phyloP scores from a whole-genome alignment of 2,113 vertebrate species.

The Callocephalon fimbriatum region DNA sequence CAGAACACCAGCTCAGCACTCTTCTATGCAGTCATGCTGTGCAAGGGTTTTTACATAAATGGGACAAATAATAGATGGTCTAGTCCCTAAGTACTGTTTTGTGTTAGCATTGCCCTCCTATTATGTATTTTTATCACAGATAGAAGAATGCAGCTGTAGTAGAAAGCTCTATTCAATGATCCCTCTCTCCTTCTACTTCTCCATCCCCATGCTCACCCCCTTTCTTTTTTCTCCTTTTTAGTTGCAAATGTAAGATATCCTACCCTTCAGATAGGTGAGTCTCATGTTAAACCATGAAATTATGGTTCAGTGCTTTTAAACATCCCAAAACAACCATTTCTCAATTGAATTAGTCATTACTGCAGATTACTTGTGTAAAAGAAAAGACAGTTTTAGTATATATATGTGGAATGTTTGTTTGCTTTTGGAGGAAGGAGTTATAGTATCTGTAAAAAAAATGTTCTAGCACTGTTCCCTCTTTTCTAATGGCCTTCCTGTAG shows the following conservation, averaged over 20 bases:
- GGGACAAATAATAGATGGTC: background rate
- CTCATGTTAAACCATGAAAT: background rate
- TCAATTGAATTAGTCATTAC: background rate
- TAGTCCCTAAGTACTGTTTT: background rate
- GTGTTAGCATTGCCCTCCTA: background rate
- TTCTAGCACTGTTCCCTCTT: background rate
- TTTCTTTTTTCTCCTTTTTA: background rate
- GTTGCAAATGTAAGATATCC: background rate
- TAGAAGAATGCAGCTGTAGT: background rate
- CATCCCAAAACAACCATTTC: background rate
- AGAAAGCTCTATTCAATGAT: background rate
- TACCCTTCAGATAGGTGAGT: background rate
- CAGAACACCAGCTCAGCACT: background rate
- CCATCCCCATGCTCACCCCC: fast-evolving
- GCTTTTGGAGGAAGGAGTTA: background rate
- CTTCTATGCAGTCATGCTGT: background rate
- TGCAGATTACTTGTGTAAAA: background rate
- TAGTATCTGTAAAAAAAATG: background rate
- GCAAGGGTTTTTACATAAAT: background rate
- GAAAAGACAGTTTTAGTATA: background rate
- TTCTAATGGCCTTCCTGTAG: background rate
- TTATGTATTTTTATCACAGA: background rate
- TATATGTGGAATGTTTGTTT: background rate
- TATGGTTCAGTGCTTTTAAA: background rate
- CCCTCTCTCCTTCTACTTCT: background rate